These are phyloP conservation scores for Mellilla xanthometata DNA, from an alignment of 2,888 invertebrate genomes.

Conservation along the genomic window DNA sequence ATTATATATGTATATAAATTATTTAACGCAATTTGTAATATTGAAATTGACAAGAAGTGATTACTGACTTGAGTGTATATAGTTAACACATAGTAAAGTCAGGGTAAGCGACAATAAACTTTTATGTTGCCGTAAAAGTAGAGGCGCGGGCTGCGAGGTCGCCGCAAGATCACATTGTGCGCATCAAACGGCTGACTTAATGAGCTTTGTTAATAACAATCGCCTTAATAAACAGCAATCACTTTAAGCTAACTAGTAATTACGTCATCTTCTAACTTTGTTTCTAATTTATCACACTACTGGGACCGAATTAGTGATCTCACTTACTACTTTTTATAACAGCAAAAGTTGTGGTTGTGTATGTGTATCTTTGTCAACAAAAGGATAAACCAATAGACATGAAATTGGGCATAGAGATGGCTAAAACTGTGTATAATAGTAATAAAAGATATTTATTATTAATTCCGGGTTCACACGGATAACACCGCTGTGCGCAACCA, in stretches of 20 bases:
- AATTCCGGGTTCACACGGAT: too few relatives aligned
- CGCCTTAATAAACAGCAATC: slow-evolving; percentile 31
- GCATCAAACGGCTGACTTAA: slow-evolving; percentile 37
- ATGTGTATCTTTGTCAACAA: too few relatives aligned
- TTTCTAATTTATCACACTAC: not conserved
- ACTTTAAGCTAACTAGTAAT: slow-evolving; percentile 17
- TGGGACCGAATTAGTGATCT: too few relatives aligned
- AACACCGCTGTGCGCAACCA: too few relatives aligned
- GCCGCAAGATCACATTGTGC: slow-evolving; percentile 45
- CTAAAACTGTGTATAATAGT: too few relatives aligned
- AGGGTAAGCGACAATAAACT: slow-evolving; percentile 50
- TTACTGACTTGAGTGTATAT: slow-evolving; percentile 45
- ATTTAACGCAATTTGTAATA: not conserved
- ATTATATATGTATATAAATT: too few relatives aligned
- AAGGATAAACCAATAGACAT: too few relatives aligned
- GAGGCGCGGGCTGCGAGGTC: slow-evolving; percentile 41
- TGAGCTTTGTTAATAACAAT: slow-evolving; percentile 39
- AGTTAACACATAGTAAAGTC: slow-evolving; percentile 53
- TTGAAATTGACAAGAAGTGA: slow-evolving; percentile 18
- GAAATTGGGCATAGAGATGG: too few relatives aligned
- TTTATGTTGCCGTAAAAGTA: slow-evolving; percentile 53
- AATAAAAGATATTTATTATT: too few relatives aligned
- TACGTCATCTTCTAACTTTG: not conserved
- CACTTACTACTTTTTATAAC: too few relatives aligned
- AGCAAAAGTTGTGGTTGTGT: too few relatives aligned